Conservation (phyloP, 2,888 invertebrate species). For the Meloe dianella region DNA sequence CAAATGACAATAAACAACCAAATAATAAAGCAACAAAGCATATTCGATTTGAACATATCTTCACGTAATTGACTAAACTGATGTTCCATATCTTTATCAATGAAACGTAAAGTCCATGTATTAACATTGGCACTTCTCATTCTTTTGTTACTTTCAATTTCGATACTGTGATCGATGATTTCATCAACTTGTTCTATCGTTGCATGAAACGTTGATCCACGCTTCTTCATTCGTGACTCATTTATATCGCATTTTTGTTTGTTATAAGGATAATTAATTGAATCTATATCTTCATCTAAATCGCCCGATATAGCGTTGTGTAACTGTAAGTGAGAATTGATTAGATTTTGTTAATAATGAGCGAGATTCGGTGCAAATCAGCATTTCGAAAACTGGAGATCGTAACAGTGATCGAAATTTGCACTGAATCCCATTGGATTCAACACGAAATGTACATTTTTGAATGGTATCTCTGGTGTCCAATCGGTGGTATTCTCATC, state of each 20-base stretch:
- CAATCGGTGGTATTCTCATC: constrained; percentile 83
- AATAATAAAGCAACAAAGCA: constrained; percentile 89
- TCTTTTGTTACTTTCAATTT: constrained; percentile 87
- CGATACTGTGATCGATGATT: constrained; percentile 83
- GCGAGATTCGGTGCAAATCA: neutral
- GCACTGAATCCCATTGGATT: neutral
- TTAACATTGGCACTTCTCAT: constrained; percentile 88
- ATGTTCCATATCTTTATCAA: constrained; percentile 78
- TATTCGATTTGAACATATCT: constrained; percentile 93
- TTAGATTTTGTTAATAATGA: neutral
- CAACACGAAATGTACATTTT: constrained; percentile 69
- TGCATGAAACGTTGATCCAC: constrained; percentile 49
- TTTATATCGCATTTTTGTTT: constrained; percentile 60
- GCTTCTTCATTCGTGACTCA: constrained; percentile 45
- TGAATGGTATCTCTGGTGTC: constrained; percentile 92
- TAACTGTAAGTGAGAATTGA: constrained; percentile 44
- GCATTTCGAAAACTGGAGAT: neutral
- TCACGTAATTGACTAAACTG: constrained; percentile 88
- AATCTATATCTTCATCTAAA: constrained; percentile 55
- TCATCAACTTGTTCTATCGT: constrained; percentile 71
- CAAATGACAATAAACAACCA: constrained; percentile 87
- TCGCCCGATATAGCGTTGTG: constrained; percentile 53
- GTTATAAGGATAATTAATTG: constrained; percentile 50
- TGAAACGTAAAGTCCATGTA: constrained; percentile 86
- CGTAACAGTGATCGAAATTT: neutral